Percentiles rank a stretch among this genome's conserved stretches.
Evolutionary conservation across 2,797 vertebrate species (phyloP).

Genomic region (Hemitrygon akajei): DNA sequence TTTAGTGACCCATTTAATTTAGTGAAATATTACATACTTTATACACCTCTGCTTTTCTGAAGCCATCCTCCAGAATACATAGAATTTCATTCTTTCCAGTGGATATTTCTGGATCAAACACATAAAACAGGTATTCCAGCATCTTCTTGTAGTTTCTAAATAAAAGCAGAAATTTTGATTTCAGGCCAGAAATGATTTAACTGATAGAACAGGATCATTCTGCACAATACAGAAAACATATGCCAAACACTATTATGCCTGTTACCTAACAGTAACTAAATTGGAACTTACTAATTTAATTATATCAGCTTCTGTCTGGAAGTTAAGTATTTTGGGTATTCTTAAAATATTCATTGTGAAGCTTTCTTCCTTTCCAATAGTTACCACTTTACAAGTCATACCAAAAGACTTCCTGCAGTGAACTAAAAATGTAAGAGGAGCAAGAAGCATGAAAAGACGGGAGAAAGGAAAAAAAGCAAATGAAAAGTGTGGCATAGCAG

Average conservation of each 20-base stretch:
- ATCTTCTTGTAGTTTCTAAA: slow-evolving; percentile 62
- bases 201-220: neutral
- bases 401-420: neutral
- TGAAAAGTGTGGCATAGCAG: neutral
- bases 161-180: slow-evolving; percentile 41
- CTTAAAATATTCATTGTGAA: neutral
- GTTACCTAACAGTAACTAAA: neutral
- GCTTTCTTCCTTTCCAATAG: neutral
- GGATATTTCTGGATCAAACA: slow-evolving; percentile 56
- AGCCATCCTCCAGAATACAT: slow-evolving; percentile 66
- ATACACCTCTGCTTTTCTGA: slow-evolving; percentile 55
- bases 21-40: slow-evolving; percentile 49
- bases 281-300: neutral
- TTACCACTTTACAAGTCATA: neutral
- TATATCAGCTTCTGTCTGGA: neutral
- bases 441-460: neutral
- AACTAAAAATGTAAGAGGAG: too few relatives aligned
- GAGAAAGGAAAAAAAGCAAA: neutral
- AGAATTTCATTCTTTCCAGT: slow-evolving; percentile 62
- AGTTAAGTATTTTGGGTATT: neutral
- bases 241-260: neutral
- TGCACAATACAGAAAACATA: neutral
- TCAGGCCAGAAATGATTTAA: neutral
- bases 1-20: neutral
- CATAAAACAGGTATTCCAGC: slow-evolving; percentile 72